These are phyloP conservation scores for Drosophila aff. DNA, from an alignment of 1,140 invertebrate species.

Conservation along the genomic window DNA sequence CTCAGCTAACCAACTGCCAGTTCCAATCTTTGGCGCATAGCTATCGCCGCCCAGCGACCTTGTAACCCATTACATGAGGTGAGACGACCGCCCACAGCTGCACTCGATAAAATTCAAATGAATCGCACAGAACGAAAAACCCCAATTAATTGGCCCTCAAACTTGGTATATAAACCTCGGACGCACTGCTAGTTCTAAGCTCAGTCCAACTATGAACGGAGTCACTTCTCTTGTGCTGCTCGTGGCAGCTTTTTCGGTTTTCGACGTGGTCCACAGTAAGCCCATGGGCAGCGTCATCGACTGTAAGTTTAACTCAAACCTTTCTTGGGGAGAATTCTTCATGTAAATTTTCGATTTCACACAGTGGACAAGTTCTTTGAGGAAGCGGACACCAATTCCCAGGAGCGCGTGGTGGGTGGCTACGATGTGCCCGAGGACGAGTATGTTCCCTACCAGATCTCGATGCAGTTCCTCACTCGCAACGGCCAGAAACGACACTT, in stretches of 20 bases:
- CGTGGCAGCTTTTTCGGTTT: slow-evolving; percentile 1
- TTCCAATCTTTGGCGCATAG: neutral
- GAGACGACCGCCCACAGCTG: slow-evolving; percentile 70
- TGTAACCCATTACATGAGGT: slow-evolving; percentile 57
- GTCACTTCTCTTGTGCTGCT: slow-evolving; percentile 22
- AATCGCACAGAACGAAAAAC: slow-evolving; percentile 29
- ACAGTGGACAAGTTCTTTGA: slow-evolving; percentile 76
- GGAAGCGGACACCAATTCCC: slow-evolving; percentile 55
- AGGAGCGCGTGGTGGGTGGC: slow-evolving; percentile 78
- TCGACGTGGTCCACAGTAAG: slow-evolving; percentile 1
- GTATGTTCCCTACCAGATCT: slow-evolving; percentile 80
- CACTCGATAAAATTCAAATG: slow-evolving; percentile 72
- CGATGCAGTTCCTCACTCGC: slow-evolving; percentile 75
- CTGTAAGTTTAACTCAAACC: slow-evolving; percentile 44
- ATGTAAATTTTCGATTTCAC: neutral
- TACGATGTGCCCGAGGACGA: slow-evolving; percentile 70
- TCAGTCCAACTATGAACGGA: slow-evolving; percentile 28
- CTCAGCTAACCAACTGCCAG: slow-evolving; percentile 3
- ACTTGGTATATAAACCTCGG: slow-evolving; percentile 53
- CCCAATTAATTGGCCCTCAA: slow-evolving; percentile 24
- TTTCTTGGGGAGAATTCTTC: too few relatives aligned
- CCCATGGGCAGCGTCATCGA: slow-evolving; percentile 51
- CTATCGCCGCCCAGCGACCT: slow-evolving; percentile 46
- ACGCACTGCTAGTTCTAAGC: slow-evolving; percentile 20
- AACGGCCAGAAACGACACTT: slow-evolving; percentile 72